Conservation (phyloP, 2,888 invertebrate species). For the Lampropteryx suffumata region DNA sequence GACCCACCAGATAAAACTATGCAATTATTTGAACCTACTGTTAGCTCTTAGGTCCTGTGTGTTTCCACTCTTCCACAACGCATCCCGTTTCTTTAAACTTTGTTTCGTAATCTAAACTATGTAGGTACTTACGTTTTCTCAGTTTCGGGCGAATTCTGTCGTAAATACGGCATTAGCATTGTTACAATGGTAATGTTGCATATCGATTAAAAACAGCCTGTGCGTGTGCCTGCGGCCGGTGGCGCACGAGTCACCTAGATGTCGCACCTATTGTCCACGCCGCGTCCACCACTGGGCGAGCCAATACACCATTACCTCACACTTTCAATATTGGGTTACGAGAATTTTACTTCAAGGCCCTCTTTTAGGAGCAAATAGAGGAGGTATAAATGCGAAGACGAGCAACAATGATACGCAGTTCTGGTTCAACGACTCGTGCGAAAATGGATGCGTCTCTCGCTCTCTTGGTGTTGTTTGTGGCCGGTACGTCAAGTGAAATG, state of each 20-base stretch:
- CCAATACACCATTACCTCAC: constrained; percentile 77
- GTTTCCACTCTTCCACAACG: too few relatives aligned
- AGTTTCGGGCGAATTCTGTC: constrained; percentile 34
- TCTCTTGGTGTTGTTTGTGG: constrained; percentile 64
- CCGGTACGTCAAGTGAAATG: constrained; percentile 68
- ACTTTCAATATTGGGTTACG: constrained; percentile 82
- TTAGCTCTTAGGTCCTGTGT: too few relatives aligned
- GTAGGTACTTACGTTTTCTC: constrained; percentile 37
- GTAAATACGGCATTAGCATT: constrained; percentile 37
- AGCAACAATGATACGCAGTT: constrained; percentile 72
- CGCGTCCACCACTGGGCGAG: constrained; percentile 70
- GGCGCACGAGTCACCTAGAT: constrained; percentile 78
- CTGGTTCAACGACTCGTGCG: constrained; percentile 61
- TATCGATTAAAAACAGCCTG: constrained; percentile 63
- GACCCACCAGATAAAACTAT: neutral
- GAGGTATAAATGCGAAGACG: constrained; percentile 79
- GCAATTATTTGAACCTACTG: neutral
- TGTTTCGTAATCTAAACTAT: constrained; percentile 8
- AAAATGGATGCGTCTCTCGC: constrained; percentile 71
- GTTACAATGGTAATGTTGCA: constrained; percentile 37
- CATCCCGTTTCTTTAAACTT: neutral
- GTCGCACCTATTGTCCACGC: constrained; percentile 79
- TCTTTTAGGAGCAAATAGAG: constrained; percentile 78
- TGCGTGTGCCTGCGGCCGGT: constrained; percentile 50
- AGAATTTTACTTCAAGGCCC: constrained; percentile 81